Evolutionary conservation across 2,113 vertebrate genomes (phyloP).

Genomic region (Gallinago paraguaiae): DNA sequence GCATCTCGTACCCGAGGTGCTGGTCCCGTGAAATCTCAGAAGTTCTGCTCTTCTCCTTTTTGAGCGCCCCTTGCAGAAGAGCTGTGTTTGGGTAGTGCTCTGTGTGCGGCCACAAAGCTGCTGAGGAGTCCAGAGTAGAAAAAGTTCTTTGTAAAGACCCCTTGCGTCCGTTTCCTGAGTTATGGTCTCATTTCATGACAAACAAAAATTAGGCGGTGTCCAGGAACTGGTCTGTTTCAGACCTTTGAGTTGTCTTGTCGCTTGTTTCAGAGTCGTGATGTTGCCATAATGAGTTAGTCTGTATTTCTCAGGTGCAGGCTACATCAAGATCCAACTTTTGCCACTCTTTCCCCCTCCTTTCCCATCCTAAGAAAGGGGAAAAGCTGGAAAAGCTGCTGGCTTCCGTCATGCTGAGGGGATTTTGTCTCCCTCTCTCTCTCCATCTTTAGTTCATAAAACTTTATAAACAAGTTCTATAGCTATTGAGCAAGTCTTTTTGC

Average conservation of each 20-base stretch:
- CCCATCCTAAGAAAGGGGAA: not conserved
- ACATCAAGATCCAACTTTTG: not conserved
- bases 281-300: not conserved
- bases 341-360: not conserved
- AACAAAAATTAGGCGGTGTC: not conserved
- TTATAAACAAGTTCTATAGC: not conserved
- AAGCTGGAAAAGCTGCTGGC: not conserved
- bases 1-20: not conserved
- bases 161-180: not conserved
- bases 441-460: not conserved
- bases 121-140: not conserved
- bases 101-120: not conserved
- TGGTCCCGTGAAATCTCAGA: not conserved
- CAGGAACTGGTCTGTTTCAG: not conserved
- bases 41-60: not conserved
- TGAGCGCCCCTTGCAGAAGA: not conserved
- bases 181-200: accelerated
- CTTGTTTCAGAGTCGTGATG: not conserved
- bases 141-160: not conserved
- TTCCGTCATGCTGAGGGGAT: not conserved
- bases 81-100: not conserved
- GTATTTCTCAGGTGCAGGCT: not conserved
- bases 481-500: not conserved
- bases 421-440: not conserved
- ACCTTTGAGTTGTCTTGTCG: accelerated